Evolutionary conservation across 2,797 vertebrate species (phyloP).

Genomic region (Halcyon chelicuti): DNA sequence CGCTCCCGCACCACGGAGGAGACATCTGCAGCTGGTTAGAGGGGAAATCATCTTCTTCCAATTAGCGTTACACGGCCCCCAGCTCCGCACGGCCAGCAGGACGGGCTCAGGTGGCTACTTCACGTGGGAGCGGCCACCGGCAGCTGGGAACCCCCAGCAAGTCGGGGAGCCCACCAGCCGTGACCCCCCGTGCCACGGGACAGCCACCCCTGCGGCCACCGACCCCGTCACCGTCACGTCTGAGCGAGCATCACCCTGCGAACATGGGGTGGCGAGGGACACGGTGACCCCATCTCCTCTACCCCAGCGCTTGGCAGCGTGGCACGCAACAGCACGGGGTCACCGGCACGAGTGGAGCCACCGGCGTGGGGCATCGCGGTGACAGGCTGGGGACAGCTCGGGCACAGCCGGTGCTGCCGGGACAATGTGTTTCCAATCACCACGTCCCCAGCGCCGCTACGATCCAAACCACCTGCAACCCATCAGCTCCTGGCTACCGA

Average conservation of each 20-base stretch:
- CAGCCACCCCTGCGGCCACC: neutral
- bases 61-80: neutral
- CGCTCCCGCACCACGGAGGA: neutral
- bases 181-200: accelerated
- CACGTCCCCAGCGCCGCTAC: constrained; percentile 49
- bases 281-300: no score
- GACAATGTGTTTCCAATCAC: constrained; percentile 68
- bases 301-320: neutral
- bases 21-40: constrained; percentile 11
- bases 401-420: neutral
- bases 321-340: neutral
- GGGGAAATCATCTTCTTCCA: constrained; percentile 10
- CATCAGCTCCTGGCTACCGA: constrained; percentile 62
- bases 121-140: neutral
- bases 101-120: neutral
- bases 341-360: accelerated
- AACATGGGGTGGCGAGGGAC: accelerated
- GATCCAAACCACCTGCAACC: constrained; percentile 68
- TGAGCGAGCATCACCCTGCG: no score
- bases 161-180: accelerated
- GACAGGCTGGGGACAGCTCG: neutral
- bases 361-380: no score
- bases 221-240: accelerated
- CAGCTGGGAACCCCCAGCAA: neutral
- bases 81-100: neutral